Evolutionary conservation across 2,797 vertebrate species (phyloP).

Genomic region (Balearica regulorum): DNA sequence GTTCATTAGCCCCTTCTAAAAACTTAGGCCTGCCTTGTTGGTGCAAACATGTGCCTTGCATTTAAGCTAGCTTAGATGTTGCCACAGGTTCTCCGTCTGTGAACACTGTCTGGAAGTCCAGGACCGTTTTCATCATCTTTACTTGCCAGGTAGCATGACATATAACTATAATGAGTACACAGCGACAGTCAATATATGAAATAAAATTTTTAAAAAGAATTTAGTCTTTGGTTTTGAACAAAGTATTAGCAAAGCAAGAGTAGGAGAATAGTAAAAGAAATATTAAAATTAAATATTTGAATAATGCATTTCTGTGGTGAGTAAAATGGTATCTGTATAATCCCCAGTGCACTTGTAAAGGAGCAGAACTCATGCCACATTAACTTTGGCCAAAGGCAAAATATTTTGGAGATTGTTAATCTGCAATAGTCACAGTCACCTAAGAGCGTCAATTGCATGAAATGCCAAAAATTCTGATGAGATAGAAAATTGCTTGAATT

Average conservation of each 20-base stretch:
- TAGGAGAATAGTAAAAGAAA: not conserved
- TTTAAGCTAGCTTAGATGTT: not conserved
- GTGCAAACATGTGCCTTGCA: not conserved
- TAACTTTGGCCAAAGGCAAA: not conserved
- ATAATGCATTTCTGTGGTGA: not conserved
- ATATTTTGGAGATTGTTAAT: not conserved
- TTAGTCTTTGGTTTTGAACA: not conserved
- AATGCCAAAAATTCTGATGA: not conserved
- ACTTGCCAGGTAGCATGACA: not conserved
- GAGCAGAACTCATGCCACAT: not conserved
- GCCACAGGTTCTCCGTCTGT: not conserved
- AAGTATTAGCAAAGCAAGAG: not conserved
- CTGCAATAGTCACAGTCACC: not conserved
- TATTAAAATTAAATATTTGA: not conserved
- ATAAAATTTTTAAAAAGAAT: not conserved
- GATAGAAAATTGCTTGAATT: not conserved
- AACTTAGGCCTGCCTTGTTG: not conserved
- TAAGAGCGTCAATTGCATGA: not conserved
- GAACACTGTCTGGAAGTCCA: not conserved
- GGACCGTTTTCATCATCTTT: not conserved
- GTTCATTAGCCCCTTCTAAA: not conserved
- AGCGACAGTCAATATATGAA: not conserved
- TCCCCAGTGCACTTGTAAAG: not conserved
- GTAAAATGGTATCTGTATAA: not conserved
- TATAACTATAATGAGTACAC: not conserved